Percentiles rank a stretch among this genome's conserved stretches.
Conservation (phyloP, 2,888 invertebrate genomes). For the Aethes cnicana region DNA sequence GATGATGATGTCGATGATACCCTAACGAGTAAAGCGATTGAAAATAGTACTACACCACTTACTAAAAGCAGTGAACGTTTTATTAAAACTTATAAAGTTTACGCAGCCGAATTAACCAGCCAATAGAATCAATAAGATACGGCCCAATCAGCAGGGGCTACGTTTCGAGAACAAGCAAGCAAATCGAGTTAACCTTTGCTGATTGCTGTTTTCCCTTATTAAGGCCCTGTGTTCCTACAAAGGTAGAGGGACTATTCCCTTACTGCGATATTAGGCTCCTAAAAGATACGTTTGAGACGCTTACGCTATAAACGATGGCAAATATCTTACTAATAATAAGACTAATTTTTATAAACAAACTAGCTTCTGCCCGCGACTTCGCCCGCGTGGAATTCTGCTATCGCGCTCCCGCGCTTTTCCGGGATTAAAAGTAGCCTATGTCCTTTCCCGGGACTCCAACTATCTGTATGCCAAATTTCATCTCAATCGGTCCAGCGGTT, state of each 20-base stretch:
- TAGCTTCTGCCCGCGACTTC: too few species aligned
- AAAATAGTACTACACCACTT: background rate
- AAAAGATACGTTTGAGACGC: background rate
- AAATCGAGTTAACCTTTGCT: slow-evolving; percentile 29
- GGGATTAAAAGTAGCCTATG: too few species aligned
- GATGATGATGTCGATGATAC: too few species aligned
- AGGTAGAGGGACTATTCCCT: slow-evolving; percentile 11
- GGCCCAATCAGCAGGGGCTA: slow-evolving; percentile 22
- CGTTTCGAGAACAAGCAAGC: slow-evolving; percentile 25
- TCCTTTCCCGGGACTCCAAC: too few species aligned
- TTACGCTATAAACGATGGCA: background rate
- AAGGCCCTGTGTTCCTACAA: slow-evolving; percentile 24
- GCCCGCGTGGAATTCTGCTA: too few species aligned
- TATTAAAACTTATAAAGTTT: slow-evolving; percentile 18
- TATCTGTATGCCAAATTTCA: too few species aligned
- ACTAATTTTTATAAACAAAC: too few species aligned
- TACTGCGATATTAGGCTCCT: background rate
- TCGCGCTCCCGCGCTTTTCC: too few species aligned
- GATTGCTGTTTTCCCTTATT: slow-evolving; percentile 30
- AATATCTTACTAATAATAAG: too few species aligned
- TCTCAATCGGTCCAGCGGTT: too few species aligned
- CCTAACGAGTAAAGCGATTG: too few species aligned
- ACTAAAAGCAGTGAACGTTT: background rate
- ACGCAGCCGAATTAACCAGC: slow-evolving; percentile 8
- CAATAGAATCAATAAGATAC: slow-evolving; percentile 24